Base-by-base conservation (phyloP, 2,113 vertebrate genomes). In the Anhinga rufa region DNA sequence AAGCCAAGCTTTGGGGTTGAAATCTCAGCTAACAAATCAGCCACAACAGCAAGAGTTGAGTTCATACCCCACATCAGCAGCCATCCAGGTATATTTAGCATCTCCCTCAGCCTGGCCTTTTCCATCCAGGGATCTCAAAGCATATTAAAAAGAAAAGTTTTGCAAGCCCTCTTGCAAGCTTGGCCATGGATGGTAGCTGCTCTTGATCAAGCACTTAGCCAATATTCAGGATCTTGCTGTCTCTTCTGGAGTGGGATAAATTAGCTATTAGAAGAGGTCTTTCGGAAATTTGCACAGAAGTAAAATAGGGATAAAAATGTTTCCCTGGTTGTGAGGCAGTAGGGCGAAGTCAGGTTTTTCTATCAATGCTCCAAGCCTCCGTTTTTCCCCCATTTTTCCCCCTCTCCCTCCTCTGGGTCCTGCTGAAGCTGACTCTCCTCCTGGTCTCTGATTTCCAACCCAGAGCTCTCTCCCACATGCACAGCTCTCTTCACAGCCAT, bases 391-490 rank as follows among this genome's bases (percentile, higher is more conserved):
- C 44, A 2, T 72, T 82, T 49, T 32, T 9, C 21, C 32, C 14
- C 34, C 28, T 49, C 8, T 65, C 22, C 57, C 10, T 66, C 36
- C 16, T 77, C 44, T 7, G 26, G 21, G 12, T 80, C 12, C 28
- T 51, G 0, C 42, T 40, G 71, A 82, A 54, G 38, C 38, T 62
- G 42, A 28, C 1, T 75, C 10, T 71, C 15, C 14, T 85, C 61
- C 46, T 68, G 61, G 36, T 46, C 70, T 75, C 42, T 31, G 16
- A 6, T 74, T 87, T 31, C 89, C 48, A 60, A 4, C 31, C 28
- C 1, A 0, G 52, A 77, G 17, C 24, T 66, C 52, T 34, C 36
- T 85, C 28, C 42, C 0, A 0, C 17, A 9, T 14, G 24, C 49
- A 32, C 72, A 58, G 15, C 12, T 70, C 61, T 57, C 32, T 75